These are phyloP conservation scores for Euglossa dilemma DNA, from an alignment of 1,140 invertebrate species.

Conservation along the genomic window DNA sequence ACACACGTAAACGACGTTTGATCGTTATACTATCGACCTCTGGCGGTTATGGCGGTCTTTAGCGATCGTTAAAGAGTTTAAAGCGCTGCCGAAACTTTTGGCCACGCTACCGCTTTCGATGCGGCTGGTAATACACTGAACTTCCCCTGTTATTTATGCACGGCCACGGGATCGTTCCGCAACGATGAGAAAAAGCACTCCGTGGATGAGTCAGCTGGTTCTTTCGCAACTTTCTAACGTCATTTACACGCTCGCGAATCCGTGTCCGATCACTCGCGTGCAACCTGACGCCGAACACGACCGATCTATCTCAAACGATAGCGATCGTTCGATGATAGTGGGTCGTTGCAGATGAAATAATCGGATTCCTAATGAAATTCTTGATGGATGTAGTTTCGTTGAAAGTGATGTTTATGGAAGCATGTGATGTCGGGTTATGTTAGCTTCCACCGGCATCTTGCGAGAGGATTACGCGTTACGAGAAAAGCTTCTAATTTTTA, in stretches of 20 bases:
- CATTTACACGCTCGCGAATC: slow-evolving; percentile 68
- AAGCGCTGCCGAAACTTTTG: not conserved
- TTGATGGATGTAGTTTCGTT: too few relatives aligned
- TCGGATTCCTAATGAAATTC: too few relatives aligned
- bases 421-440: too few relatives aligned
- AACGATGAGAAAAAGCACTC: slow-evolving; percentile 61
- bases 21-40: not conserved
- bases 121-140: not conserved
- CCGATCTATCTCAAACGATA: not conserved
- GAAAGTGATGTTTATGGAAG: too few relatives aligned
- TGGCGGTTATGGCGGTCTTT: not conserved
- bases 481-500: too few relatives aligned
- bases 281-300: not conserved
- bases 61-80: not conserved
- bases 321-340: not conserved
- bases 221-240: slow-evolving; percentile 75
- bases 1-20: not conserved
- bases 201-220: slow-evolving; percentile 70
- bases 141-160: not conserved
- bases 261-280: slow-evolving; percentile 8
- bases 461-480: too few relatives aligned
- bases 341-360: too few relatives aligned
- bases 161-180: slow-evolving; percentile 57
- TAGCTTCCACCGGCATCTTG: too few relatives aligned
- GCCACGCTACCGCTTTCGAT: not conserved